Conservation (phyloP, 2,113 vertebrate genomes). For the Fregata magnificens region DNA sequence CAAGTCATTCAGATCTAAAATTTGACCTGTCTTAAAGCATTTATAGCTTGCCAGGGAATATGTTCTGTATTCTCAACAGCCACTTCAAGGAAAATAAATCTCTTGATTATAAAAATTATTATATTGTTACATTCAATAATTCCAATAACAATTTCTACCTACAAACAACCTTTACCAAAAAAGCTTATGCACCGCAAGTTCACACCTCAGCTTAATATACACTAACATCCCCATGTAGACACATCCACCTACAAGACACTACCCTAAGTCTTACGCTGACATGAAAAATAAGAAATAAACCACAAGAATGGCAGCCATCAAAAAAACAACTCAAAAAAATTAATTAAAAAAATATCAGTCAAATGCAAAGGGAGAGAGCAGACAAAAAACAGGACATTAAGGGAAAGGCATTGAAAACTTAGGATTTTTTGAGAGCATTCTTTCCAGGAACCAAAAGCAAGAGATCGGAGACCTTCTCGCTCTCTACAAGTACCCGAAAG, state of each 20-base stretch:
- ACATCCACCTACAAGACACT: neutral
- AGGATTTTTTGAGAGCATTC: neutral
- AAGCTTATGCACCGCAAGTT: neutral
- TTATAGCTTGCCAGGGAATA: neutral
- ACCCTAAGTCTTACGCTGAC: neutral
- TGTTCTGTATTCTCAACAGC: neutral
- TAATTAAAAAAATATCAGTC: neutral
- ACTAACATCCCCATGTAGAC: neutral
- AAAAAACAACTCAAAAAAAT: neutral
- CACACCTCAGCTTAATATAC: neutral
- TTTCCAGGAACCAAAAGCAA: neutral
- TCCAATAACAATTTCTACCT: neutral
- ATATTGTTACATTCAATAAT: neutral
- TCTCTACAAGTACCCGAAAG: too few relatives aligned
- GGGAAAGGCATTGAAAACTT: neutral
- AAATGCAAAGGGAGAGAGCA: neutral
- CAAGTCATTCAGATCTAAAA: slow-evolving; percentile 1
- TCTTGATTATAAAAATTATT: neutral
- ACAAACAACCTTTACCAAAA: neutral
- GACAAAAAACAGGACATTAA: neutral
- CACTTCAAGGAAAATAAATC: neutral
- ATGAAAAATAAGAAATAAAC: neutral
- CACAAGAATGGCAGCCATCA: neutral
- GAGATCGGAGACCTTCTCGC: too few relatives aligned
- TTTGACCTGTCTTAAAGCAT: neutral